phyloP scores from a whole-genome alignment of 2,888 invertebrate genomes.

The Drosophila imparisetae region DNA sequence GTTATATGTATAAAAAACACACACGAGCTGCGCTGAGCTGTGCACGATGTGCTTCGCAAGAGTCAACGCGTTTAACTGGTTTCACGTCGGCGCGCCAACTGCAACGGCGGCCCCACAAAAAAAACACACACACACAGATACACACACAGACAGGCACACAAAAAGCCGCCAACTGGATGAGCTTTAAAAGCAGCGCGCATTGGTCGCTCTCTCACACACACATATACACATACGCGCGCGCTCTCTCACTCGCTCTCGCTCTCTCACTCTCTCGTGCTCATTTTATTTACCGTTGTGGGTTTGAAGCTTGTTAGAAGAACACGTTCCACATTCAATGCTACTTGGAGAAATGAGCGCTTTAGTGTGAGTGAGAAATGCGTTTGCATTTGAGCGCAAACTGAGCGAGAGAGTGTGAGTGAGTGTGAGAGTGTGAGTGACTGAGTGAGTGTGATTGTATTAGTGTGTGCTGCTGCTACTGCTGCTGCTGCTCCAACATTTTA shows the following conservation, averaged over 20 bases:
- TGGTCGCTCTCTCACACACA: conserved; percentile 25
- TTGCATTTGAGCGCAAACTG: conserved; percentile 12
- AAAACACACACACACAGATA: conserved; percentile 9
- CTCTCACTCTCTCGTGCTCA: conserved; percentile 30
- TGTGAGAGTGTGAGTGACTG: conserved; percentile 32
- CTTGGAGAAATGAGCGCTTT: conserved; percentile 52
- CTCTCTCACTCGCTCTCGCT: conserved; percentile 18
- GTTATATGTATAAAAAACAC: conserved; percentile 58
- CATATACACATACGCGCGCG: conserved; percentile 2
- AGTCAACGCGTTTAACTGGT: conserved; percentile 77
- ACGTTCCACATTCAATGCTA: conserved; percentile 66
- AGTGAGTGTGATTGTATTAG: conserved; percentile 28
- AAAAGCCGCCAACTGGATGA: conserved; percentile 44
- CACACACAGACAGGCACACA: not conserved
- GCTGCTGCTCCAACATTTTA: conserved; percentile 77
- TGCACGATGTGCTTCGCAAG: conserved; percentile 58
- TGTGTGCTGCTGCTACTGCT: conserved; percentile 40
- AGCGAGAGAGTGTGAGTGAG: conserved; percentile 18
- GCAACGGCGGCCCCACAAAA: conserved; percentile 52
- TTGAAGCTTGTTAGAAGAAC: conserved; percentile 71
- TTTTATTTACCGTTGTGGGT: conserved; percentile 63
- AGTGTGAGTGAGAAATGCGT: conserved; percentile 1
- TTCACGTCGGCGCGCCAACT: conserved; percentile 76
- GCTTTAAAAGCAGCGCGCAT: conserved; percentile 32
- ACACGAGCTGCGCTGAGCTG: conserved; percentile 27